These are phyloP conservation scores for Oncorhynchus masou DNA, from an alignment of 2,113 vertebrate species.

Conservation along the genomic window DNA sequence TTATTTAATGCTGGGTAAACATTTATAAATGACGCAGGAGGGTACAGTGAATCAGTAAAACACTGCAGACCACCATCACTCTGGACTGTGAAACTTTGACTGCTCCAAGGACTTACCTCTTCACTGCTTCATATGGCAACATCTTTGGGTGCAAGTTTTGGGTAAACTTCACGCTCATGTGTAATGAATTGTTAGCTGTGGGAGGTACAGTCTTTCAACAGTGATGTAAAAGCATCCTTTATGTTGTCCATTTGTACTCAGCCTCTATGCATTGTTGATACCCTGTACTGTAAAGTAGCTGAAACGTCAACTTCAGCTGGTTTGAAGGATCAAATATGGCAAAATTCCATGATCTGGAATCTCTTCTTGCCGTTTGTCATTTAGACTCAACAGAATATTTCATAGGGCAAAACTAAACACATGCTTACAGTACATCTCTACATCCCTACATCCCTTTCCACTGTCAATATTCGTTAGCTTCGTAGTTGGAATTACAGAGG, in stretches of 20 bases:
- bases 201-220: background rate
- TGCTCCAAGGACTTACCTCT: constrained; percentile 26
- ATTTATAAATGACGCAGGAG: constrained; percentile 67
- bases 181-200: background rate
- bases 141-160: constrained; percentile 13
- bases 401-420: background rate
- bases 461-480: background rate
- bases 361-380: background rate
- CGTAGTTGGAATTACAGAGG: background rate
- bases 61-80: constrained; percentile 11
- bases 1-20: constrained; percentile 58
- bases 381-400: background rate
- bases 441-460: background rate
- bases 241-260: background rate
- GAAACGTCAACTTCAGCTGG: background rate
- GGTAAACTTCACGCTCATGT: background rate
- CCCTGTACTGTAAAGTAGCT: background rate
- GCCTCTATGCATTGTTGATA: background rate
- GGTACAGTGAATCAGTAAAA: constrained; percentile 33
- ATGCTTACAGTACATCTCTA: background rate
- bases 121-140: background rate
- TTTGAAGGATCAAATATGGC: background rate
- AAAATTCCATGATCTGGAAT: background rate
- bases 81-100: constrained; percentile 30
- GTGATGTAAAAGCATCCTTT: too few relatives aligned